These are phyloP conservation scores for Grammomys surdaster DNA, from an alignment of 2,113 vertebrate species.

Conservation along the genomic window DNA sequence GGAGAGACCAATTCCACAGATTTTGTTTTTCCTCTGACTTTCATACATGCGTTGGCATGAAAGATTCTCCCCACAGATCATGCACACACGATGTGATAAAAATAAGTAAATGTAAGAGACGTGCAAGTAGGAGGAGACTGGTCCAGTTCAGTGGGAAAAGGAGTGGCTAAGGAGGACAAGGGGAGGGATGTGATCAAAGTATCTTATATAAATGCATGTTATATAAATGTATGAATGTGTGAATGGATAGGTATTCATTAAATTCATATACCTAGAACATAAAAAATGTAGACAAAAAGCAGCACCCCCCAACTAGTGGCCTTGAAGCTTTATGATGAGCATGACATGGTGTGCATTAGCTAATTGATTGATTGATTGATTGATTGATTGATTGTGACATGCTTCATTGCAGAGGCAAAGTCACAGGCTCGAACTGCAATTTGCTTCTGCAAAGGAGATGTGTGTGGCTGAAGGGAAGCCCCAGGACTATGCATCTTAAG, in stretches of 20 bases:
- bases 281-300: background rate
- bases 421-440: background rate
- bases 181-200: background rate
- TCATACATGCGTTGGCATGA: background rate
- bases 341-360: background rate
- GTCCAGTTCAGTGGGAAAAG: background rate
- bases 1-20: background rate
- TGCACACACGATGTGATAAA: too few relatives aligned
- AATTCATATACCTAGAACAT: constrained; percentile 17
- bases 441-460: constrained; percentile 14
- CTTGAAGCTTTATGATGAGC: background rate
- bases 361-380: background rate
- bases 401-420: background rate
- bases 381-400: too few relatives aligned
- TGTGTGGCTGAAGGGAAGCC: constrained; percentile 13
- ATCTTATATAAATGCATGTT: background rate
- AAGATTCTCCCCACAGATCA: background rate
- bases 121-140: background rate
- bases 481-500: background rate
- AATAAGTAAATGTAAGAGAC: background rate
- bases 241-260: background rate
- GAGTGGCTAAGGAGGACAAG: background rate
- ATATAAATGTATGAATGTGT: background rate
- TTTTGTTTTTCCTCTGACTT: background rate
- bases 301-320: background rate